Percentiles rank a stretch among this genome's conserved stretches.
phyloP scores from a whole-genome alignment of 2,113 vertebrate species.

The Sorex fumeus region DNA sequence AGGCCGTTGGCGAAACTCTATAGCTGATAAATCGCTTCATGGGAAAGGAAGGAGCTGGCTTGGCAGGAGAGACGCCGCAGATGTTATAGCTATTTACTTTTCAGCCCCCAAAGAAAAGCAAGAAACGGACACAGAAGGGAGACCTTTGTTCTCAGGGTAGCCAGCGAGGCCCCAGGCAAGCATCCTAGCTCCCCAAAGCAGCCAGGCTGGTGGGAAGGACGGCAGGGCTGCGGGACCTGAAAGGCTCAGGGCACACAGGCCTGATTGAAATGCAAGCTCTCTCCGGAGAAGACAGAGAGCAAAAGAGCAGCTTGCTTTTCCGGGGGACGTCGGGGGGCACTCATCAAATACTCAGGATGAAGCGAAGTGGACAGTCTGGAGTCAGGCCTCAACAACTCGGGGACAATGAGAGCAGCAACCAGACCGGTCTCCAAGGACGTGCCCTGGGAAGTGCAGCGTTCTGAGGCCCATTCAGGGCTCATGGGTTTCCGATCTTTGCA shows the following conservation, averaged over 20 bases:
- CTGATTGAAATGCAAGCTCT: slow-evolving; percentile 65
- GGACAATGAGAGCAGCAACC: background rate
- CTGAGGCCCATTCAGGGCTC: slow-evolving; percentile 59
- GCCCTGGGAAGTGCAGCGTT: slow-evolving; percentile 71
- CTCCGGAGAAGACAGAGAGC: slow-evolving; percentile 19
- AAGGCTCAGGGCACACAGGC: background rate
- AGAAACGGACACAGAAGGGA: slow-evolving; percentile 21
- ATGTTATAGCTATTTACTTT: slow-evolving; percentile 62
- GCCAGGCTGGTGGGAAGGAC: slow-evolving; percentile 9
- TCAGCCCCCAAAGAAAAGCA: slow-evolving; percentile 73
- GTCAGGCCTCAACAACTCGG: background rate
- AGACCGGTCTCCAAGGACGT: slow-evolving; percentile 61
- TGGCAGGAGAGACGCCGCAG: slow-evolving; percentile 69
- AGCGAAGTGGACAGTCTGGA: slow-evolving; percentile 5
- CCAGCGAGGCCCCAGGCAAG: background rate
- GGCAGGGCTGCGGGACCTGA: background rate
- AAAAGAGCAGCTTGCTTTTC: background rate
- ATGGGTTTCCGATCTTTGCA: slow-evolving; percentile 66
- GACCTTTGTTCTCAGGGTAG: slow-evolving; percentile 46
- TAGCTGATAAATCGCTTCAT: slow-evolving; percentile 14
- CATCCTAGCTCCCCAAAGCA: background rate
- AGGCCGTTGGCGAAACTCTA: background rate
- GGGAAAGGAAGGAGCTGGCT: slow-evolving; percentile 49
- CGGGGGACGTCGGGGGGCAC: background rate
- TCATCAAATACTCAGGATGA: background rate